Evolutionary conservation across 2,888 invertebrate genomes (phyloP).

Genomic region (Parnassius smintheus): DNA sequence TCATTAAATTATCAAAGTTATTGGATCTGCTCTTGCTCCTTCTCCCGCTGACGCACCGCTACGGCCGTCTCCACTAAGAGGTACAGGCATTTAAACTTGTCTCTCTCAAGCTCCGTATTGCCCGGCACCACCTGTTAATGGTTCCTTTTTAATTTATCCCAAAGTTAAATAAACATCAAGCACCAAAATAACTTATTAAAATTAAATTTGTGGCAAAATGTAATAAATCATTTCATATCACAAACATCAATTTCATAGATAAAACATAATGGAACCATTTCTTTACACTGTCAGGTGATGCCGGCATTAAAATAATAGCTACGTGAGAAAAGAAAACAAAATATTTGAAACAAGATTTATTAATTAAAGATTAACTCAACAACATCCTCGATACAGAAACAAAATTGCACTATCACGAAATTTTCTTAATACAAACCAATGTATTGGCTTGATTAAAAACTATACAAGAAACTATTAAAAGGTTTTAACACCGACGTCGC

Average conservation of each 20-base stretch:
- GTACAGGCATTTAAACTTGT: constrained; percentile 66
- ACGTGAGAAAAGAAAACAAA: constrained; percentile 34
- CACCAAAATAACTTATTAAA: constrained; percentile 30
- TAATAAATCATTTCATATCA: no score
- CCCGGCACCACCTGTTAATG: constrained; percentile 62
- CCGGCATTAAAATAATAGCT: constrained; percentile 65
- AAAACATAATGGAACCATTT: constrained; percentile 24
- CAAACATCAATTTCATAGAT: not conserved
- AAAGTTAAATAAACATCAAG: not conserved
- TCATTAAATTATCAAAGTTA: constrained; percentile 30
- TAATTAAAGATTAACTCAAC: constrained; percentile 43
- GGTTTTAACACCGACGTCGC: constrained; percentile 74
- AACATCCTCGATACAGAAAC: constrained; percentile 32
- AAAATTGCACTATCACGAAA: constrained; percentile 26
- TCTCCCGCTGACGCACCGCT: constrained; percentile 64
- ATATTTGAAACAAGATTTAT: constrained; percentile 47
- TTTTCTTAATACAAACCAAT: constrained; percentile 31
- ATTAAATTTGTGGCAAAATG: constrained; percentile 15
- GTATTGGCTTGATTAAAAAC: constrained; percentile 32
- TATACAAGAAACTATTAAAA: constrained; percentile 16
- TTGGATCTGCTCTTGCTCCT: constrained; percentile 51
- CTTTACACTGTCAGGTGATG: constrained; percentile 55
- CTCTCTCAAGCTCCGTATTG: constrained; percentile 44
- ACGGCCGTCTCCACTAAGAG: constrained; percentile 68
- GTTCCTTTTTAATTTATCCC: constrained; percentile 27